Conservation (phyloP, 2,797 vertebrate species). For the Pterois miles region DNA sequence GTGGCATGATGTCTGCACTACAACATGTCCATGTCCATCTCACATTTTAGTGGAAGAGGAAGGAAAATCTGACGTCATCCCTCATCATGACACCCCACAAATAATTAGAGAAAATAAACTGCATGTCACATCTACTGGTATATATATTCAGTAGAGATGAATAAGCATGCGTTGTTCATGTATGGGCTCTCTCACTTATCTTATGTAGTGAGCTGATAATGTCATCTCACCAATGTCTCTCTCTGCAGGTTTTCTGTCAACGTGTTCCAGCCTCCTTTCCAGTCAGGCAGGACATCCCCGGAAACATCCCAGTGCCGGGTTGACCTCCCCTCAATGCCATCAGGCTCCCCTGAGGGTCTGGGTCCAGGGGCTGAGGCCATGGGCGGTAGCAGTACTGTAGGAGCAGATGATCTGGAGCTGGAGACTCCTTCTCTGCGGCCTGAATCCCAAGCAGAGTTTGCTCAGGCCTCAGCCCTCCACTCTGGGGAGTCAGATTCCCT, state of each 20-base stretch:
- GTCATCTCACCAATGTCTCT: neutral
- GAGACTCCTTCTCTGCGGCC: constrained; percentile 66
- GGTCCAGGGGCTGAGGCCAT: constrained; percentile 70
- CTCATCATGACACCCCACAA: no score
- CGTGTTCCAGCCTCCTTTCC: constrained; percentile 97
- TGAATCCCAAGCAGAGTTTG: constrained; percentile 49
- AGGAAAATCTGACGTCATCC: neutral
- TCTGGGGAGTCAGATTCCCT: constrained; percentile 69
- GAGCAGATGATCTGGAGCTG: constrained; percentile 60
- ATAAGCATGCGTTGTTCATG: neutral
- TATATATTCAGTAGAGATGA: neutral
- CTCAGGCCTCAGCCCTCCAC: constrained; percentile 57
- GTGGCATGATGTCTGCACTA: neutral
- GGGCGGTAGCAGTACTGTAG: constrained; percentile 33
- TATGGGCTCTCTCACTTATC: neutral
- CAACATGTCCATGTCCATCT: no score
- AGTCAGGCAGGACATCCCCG: constrained; percentile 90
- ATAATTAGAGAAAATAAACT: neutral
- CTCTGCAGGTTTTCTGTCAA: constrained; percentile 93
- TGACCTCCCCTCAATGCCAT: constrained; percentile 73
- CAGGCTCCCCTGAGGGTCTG: constrained; percentile 68
- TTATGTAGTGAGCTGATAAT: neutral
- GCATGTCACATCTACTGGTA: neutral
- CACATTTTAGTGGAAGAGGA: neutral
- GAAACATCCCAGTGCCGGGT: constrained; percentile 81